Base-by-base conservation (phyloP, 2,797 vertebrate species). In the Ptychobarbus kaznakovi region DNA sequence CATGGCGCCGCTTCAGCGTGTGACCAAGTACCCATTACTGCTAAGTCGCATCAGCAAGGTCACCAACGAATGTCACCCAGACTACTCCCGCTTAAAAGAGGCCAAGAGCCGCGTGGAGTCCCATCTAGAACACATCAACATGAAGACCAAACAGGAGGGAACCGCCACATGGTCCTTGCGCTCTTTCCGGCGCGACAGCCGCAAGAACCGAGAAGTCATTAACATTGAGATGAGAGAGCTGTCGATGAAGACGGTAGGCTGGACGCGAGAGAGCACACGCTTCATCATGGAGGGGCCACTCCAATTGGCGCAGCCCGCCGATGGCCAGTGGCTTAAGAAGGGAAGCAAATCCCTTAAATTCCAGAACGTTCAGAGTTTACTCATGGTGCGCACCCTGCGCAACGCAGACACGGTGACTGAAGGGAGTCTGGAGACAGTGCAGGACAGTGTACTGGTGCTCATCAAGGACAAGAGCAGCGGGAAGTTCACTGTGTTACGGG, bases 81-180 rank as follows among this genome's bases (percentile, higher is more conserved):
- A 98, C 89, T 93, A 96, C 0, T n/a, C 93, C 11, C 95, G 95
- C 72, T 96, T 98, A 85, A 94, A 96, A 38, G 97, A 98, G 89
- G 97, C 97, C 90, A 98, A 98, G 93, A 96, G 96, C 89, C 96
- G 96, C 4, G 97, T 97, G 1, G 97, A 98, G 74, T 97, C 97
- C 56, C 97, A 98, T 83, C 92, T 98, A 90, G 97, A 98, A 92
- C 97, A 98, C 94, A 98, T 98, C 92, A 98, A 98, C 93, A 98
- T 97, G 96, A 97, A 97, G 93, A 97, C 97, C 88, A 96, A 96
- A 90, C 97, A 97, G 93, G 97, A 98, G 87, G 95, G 95, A 16
- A 95, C 96, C 0, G 96, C 96, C 90, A 94, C 96, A 0, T 98
- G 97, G 97, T 97, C 96, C 1, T 94, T 98, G 4, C 96, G 97